A percentile compares a stretch with the other conserved stretches of the same genome.
Conservation (phyloP, 2,888 invertebrate genomes). For the Pecten maximus region DNA sequence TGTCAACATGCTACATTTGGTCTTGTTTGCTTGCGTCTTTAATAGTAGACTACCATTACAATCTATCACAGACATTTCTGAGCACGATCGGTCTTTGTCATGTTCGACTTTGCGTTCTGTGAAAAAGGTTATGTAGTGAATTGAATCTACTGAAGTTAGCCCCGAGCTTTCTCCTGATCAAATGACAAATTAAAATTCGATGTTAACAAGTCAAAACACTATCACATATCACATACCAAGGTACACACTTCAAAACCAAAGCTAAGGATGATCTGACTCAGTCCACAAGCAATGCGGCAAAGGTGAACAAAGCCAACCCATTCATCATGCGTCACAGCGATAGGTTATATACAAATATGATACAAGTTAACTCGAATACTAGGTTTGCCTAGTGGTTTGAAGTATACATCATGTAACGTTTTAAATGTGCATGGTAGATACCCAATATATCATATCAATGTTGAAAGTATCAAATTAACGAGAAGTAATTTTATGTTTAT, state of each 20-base stretch:
- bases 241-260: not conserved
- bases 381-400: not conserved
- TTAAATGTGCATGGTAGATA: not conserved
- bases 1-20: not conserved
- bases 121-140: not conserved
- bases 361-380: not conserved
- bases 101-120: not conserved
- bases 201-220: slow-evolving; percentile 35
- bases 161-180: slow-evolving; percentile 27
- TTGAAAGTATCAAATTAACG: not conserved
- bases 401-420: not conserved
- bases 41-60: not conserved
- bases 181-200: slow-evolving; percentile 14
- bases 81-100: not conserved
- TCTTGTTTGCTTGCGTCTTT: not conserved
- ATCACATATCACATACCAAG: slow-evolving; percentile 32
- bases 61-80: not conserved
- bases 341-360: not conserved
- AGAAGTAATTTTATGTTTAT: not conserved
- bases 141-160: not conserved
- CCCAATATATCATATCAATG: not conserved
- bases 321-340: not conserved
- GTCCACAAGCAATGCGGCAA: not conserved
- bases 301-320: not conserved
- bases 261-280: not conserved